phyloP scores from a whole-genome alignment of 2,888 invertebrate species.

The Anthoptus insignis region DNA sequence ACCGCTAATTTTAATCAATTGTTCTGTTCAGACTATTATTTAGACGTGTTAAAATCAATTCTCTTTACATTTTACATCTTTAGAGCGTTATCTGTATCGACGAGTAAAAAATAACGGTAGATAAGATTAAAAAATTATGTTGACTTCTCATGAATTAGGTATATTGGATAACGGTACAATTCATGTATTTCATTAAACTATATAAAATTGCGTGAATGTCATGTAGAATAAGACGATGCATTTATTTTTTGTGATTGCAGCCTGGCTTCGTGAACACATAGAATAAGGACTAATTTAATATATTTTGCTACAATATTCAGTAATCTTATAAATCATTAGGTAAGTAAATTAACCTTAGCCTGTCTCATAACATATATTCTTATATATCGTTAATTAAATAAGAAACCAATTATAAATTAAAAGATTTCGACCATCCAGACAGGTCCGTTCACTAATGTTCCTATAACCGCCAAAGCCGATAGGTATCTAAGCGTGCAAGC shows the following conservation, averaged over 20 bases:
- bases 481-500: conserved; percentile 50
- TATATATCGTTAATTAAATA: neutral
- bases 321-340: too few relatives aligned
- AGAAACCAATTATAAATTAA: neutral
- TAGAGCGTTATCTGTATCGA: neutral
- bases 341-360: neutral
- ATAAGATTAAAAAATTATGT: neutral
- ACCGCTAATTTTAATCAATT: conserved; percentile 59
- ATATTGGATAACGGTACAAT: neutral
- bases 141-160: neutral
- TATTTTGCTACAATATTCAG: neutral
- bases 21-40: conserved; percentile 25
- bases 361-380: neutral
- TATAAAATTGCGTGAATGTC: too few relatives aligned
- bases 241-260: too few relatives aligned
- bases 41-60: conserved; percentile 15
- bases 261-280: too few relatives aligned
- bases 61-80: neutral
- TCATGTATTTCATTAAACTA: too few relatives aligned
- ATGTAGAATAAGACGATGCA: too few relatives aligned
- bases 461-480: conserved; percentile 40
- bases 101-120: neutral
- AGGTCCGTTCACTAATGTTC: conserved; percentile 4
- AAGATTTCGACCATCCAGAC: neutral
- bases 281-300: too few relatives aligned